Conservation (phyloP, 2,797 vertebrate genomes). For the Spinus pinus region DNA sequence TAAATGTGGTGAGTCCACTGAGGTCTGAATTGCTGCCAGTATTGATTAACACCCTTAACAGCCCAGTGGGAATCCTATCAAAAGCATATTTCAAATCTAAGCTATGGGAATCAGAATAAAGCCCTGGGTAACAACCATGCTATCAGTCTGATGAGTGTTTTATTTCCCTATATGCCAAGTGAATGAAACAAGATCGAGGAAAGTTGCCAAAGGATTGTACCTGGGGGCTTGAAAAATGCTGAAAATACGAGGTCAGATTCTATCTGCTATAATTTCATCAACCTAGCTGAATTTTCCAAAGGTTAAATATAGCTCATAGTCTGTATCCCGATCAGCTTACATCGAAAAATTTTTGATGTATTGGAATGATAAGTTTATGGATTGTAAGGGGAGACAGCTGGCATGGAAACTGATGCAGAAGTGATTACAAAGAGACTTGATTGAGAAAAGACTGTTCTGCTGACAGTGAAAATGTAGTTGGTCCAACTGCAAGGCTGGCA, state of each 20-base stretch:
- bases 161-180: neutral
- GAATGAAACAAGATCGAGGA: neutral
- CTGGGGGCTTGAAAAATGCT: neutral
- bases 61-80: conserved; percentile 21
- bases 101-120: conserved; percentile 22
- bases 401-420: neutral
- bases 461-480: neutral
- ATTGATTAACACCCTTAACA: conserved; percentile 52
- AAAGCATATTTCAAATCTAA: conserved; percentile 19
- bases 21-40: conserved; percentile 48
- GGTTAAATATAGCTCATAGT: neutral
- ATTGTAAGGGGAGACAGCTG: neutral
- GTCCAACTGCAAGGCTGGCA: neutral
- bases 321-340: neutral
- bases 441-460: neutral
- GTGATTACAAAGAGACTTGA: neutral
- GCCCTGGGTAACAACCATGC: neutral
- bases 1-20: conserved; percentile 18
- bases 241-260: neutral
- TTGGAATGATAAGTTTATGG: neutral
- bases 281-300: neutral
- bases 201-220: neutral
- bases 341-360: neutral
- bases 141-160: neutral
- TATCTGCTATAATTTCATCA: neutral